Evolutionary conservation across 2,797 vertebrate genomes (phyloP).

Genomic region (Ciconia nigra): DNA sequence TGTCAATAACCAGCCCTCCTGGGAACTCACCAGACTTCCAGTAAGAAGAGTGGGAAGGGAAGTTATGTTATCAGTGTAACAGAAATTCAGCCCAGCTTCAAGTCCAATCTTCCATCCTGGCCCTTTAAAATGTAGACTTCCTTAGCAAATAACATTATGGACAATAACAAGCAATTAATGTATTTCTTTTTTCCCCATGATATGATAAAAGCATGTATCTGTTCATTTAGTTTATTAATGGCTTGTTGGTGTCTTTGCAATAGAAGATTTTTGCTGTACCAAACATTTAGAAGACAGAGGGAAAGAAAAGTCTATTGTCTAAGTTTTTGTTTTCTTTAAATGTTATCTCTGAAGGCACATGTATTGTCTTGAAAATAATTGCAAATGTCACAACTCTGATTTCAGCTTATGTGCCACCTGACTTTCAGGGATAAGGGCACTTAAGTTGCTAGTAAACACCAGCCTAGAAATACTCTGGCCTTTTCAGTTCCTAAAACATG

Average conservation of each 20-base stretch:
- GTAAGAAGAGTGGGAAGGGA: background rate
- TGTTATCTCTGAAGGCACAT: background rate
- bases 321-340: constrained; percentile 1
- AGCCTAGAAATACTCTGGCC: constrained; percentile 2
- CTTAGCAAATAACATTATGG: background rate
- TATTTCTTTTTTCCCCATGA: background rate
- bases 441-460: background rate
- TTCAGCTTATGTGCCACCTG: background rate
- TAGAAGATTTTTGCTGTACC: background rate
- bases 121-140: background rate
- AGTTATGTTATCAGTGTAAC: background rate
- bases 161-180: background rate
- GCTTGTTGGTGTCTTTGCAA: background rate
- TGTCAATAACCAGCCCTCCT: background rate
- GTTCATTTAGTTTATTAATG: background rate
- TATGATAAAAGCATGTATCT: background rate
- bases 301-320: background rate
- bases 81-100: background rate
- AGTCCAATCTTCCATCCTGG: background rate
- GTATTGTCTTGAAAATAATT: constrained; percentile 6
- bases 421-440: background rate
- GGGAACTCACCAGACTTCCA: background rate
- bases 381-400: background rate
- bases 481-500: constrained; percentile 9
- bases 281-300: background rate